Percentiles rank a stretch among this genome's conserved stretches.
Evolutionary conservation across 30 jellyfish, hydroid and myxozoan species (phyloP).

Genomic region (Catostylus mosaicus): DNA sequence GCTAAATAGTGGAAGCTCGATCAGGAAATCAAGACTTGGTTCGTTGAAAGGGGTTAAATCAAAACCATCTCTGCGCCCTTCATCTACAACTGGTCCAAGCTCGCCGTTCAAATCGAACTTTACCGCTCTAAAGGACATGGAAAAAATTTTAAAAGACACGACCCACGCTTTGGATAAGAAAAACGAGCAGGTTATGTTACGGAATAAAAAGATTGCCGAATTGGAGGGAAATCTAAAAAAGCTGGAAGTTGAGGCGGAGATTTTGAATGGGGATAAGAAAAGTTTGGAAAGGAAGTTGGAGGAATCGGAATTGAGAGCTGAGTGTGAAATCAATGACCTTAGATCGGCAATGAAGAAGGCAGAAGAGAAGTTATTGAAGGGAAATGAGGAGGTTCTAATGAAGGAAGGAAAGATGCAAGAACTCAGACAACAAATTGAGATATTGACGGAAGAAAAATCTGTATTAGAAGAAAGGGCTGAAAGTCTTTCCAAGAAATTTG

Average conservation of each 20-base stretch:
- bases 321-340: not conserved
- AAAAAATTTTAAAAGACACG: conserved; percentile 27
- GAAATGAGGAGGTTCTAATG: not conserved
- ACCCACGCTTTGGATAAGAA: conserved; percentile 39
- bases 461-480: not conserved
- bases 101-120: conserved; percentile 30
- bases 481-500: not conserved
- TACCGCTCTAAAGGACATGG: conserved; percentile 26
- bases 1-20: not conserved
- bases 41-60: conserved; percentile 21
- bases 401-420: not conserved
- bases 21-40: not conserved
- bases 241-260: conserved; percentile 34
- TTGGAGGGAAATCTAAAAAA: conserved; percentile 1
- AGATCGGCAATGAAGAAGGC: not conserved
- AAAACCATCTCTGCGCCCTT: conserved; percentile 7
- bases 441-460: not conserved
- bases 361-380: not conserved
- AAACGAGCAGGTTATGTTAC: conserved; percentile 25
- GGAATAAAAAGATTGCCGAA: conserved; percentile 17
- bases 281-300: conserved; percentile 13
- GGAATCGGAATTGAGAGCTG: not conserved
- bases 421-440: not conserved
- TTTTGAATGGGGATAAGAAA: conserved; percentile 5
- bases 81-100: conserved; percentile 21